These are phyloP conservation scores for Chaetura pelagica DNA, from an alignment of 2,113 vertebrate species.

Conservation along the genomic window DNA sequence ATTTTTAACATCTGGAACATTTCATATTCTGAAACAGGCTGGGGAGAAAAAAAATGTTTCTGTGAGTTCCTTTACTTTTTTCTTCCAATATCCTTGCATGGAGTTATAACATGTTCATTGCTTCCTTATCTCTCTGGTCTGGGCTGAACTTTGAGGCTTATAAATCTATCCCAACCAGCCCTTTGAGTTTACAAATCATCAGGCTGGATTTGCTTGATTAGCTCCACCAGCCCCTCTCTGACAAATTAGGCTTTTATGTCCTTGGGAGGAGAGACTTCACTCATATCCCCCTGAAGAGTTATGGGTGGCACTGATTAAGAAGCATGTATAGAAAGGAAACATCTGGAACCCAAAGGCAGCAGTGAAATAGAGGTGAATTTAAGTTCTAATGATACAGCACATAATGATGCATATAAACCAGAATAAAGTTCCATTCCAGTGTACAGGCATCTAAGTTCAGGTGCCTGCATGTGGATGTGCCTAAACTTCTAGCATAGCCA, in stretches of 20 bases:
- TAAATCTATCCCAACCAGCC: background rate
- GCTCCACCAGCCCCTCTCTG: background rate
- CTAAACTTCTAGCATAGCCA: background rate
- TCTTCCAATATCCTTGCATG: background rate
- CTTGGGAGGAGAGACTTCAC: background rate
- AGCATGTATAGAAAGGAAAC: background rate
- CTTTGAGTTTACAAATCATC: background rate
- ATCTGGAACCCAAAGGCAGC: background rate
- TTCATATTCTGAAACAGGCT: background rate
- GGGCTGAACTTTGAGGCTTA: background rate
- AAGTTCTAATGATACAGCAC: background rate
- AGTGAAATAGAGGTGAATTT: background rate
- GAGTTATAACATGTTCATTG: background rate
- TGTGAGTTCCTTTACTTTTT: background rate
- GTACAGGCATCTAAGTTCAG: background rate
- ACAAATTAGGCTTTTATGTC: background rate
- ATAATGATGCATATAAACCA: background rate
- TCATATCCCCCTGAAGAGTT: background rate
- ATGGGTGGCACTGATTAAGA: accelerated
- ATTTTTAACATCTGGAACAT: background rate
- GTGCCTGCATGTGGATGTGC: background rate
- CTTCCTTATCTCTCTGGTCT: background rate
- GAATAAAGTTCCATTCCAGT: background rate
- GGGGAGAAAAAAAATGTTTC: background rate
- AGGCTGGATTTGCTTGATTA: background rate